These are phyloP conservation scores for Ailuropoda melanoleuca DNA, from an alignment of 2,113 vertebrate species.

Conservation along the genomic window DNA sequence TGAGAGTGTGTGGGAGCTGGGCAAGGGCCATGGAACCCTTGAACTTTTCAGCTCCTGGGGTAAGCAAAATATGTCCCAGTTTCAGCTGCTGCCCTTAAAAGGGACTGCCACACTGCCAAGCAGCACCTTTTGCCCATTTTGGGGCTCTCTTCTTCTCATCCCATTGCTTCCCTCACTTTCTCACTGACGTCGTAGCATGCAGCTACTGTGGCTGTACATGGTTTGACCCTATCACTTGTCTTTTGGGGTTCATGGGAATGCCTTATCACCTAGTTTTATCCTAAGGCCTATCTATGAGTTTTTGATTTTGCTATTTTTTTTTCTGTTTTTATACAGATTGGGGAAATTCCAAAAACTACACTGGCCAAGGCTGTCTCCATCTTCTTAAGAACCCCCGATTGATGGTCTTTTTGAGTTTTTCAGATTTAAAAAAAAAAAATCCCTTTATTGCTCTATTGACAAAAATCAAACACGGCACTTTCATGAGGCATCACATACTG, in stretches of 20 bases:
- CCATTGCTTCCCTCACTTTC: not conserved
- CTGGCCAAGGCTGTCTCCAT: not conserved
- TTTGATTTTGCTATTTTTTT: not conserved
- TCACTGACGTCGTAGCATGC: not conserved
- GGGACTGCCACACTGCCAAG: not conserved
- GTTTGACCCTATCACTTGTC: not conserved
- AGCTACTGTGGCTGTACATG: not conserved
- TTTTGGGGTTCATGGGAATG: not conserved
- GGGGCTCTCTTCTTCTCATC: not conserved
- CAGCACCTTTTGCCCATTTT: not conserved
- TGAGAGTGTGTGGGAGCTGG: not conserved
- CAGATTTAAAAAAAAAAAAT: not conserved
- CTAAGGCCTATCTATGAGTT: not conserved
- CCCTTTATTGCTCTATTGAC: not conserved
- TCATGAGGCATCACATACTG: not conserved
- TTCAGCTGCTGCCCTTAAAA: not conserved
- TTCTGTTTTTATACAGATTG: not conserved
- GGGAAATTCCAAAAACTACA: not conserved
- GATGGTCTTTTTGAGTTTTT: not conserved
- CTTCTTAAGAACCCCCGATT: not conserved
- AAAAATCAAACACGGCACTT: constrained; percentile 18
- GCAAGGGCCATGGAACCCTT: not conserved
- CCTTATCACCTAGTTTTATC: not conserved
- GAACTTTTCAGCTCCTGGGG: not conserved
- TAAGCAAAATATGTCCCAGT: not conserved